A percentile compares a stretch with the other conserved stretches of the same genome.
phyloP scores from a whole-genome alignment of 2,888 invertebrate genomes.

The Bombyx huttoni region DNA sequence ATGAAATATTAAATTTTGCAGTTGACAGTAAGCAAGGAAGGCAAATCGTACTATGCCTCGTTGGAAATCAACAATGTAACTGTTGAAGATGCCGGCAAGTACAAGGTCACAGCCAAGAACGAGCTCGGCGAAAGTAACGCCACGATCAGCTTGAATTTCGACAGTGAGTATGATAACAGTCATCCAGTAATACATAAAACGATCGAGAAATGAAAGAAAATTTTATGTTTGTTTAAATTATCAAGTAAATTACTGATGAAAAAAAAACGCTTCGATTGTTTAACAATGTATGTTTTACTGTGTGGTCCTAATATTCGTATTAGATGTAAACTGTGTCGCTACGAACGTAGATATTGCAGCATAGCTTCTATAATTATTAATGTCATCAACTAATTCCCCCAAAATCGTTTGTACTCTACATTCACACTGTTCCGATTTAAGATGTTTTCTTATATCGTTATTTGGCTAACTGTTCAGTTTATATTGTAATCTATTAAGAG shows the following conservation, averaged over 20 bases:
- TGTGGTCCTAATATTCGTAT: constrained; percentile 47
- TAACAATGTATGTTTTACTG: constrained; percentile 39
- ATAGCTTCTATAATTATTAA: constrained; percentile 41
- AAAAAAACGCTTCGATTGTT: constrained; percentile 12
- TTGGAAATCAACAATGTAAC: constrained; percentile 95
- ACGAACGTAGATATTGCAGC: constrained; percentile 59
- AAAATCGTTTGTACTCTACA: constrained; percentile 46
- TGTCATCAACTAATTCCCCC: constrained; percentile 53
- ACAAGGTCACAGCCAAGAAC: constrained; percentile 97
- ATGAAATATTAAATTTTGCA: constrained; percentile 31
- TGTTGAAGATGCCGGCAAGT: constrained; percentile 97
- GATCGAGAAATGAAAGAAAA: background rate
- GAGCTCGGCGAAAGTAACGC: constrained; percentile 98
- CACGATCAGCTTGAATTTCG: constrained; percentile 97
- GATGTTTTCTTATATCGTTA: constrained; percentile 55
- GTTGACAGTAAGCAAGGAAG: constrained; percentile 91
- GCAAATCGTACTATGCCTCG: constrained; percentile 93
- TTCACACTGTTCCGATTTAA: constrained; percentile 49
- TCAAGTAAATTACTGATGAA: background rate
- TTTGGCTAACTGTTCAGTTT: constrained; percentile 6
- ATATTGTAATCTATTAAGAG: constrained; percentile 7
- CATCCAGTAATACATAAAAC: background rate
- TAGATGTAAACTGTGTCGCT: constrained; percentile 30
- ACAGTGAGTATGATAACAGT: constrained; percentile 83
- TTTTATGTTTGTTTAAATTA: no score